A percentile compares a stretch with the other conserved stretches of the same genome.
Conservation (phyloP, 2,113 vertebrate genomes). For the Paraplagusia blochii region DNA sequence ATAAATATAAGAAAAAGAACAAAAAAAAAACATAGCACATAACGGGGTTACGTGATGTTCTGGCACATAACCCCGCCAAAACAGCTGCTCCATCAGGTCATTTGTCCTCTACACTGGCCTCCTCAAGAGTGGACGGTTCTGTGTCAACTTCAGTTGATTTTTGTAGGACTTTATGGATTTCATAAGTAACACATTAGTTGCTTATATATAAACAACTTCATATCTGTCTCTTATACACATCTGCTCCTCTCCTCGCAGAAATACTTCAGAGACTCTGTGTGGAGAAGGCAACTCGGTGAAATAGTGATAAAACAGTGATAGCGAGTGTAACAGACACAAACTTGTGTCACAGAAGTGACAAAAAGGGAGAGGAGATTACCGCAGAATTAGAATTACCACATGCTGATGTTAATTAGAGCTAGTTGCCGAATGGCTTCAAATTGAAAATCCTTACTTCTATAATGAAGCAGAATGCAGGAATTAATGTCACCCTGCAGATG, state of each 20-base stretch:
- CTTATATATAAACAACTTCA: no score
- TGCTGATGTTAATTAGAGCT: constrained; percentile 77
- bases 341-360: constrained; percentile 61
- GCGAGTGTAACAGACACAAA: constrained; percentile 55
- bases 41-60: no score
- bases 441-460: constrained; percentile 65
- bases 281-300: constrained; percentile 26
- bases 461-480: constrained; percentile 67
- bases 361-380: constrained; percentile 67
- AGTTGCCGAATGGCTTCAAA: constrained; percentile 69
- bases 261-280: constrained; percentile 38
- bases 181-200: no score
- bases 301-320: constrained; percentile 34
- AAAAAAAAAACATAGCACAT: no score
- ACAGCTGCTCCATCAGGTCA: no score
- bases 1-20: no score
- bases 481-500: constrained; percentile 76
- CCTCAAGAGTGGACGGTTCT: no score
- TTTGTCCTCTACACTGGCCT: no score
- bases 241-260: constrained; percentile 39
- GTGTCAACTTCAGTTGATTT: no score
- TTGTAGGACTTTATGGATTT: no score
- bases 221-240: no score
- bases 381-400: constrained; percentile 73
- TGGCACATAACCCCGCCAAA: no score